These are phyloP conservation scores for Leucophenga montana DNA, from an alignment of 2,888 invertebrate species.

Conservation along the genomic window DNA sequence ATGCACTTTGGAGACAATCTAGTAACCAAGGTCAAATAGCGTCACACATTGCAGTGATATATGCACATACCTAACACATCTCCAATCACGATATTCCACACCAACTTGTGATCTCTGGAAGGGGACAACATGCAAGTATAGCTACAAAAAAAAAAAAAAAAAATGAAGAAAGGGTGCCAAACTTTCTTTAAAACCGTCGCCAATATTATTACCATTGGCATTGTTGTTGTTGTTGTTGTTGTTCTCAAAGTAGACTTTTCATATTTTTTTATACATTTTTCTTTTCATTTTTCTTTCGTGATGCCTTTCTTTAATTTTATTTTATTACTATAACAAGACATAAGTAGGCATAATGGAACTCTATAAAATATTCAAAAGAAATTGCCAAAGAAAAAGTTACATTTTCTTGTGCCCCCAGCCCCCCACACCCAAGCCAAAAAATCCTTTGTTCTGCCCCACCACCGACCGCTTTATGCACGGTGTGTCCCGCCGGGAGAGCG, in stretches of 20 bases:
- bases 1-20: too few relatives aligned
- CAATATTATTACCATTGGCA: background rate
- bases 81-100: too few relatives aligned
- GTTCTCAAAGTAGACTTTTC: background rate
- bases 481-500: constrained; percentile 2
- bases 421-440: background rate
- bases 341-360: constrained; percentile 69
- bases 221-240: constrained; percentile 30
- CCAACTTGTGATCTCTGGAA: background rate
- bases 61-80: too few relatives aligned
- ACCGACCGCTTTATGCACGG: background rate
- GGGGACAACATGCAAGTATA: background rate
- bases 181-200: constrained; percentile 1
- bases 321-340: constrained; percentile 70
- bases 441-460: too few relatives aligned
- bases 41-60: too few relatives aligned
- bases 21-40: too few relatives aligned
- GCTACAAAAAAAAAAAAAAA: background rate
- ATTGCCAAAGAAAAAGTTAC: constrained; percentile 58
- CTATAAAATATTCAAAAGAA: constrained; percentile 68
- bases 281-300: constrained; percentile 30
- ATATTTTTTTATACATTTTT: constrained; percentile 7
- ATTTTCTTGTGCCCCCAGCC: background rate
- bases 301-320: constrained; percentile 63
- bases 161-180: background rate